A percentile compares a stretch with the other conserved stretches of the same genome.
Conservation (phyloP, 2,797 vertebrate species). For the Pangasius larnaudii region DNA sequence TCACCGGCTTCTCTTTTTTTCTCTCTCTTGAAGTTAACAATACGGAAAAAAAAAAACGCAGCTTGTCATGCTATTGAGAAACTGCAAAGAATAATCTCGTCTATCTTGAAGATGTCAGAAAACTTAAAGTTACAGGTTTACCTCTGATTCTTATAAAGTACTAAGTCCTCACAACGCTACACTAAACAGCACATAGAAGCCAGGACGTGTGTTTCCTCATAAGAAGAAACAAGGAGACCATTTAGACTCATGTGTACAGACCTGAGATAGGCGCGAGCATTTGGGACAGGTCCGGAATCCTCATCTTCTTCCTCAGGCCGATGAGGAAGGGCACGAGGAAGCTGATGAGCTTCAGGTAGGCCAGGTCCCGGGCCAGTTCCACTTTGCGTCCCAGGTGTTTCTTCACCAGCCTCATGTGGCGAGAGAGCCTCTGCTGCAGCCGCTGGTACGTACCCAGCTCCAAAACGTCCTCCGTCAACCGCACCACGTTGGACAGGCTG, state of each 20-base stretch:
- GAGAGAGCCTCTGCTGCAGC: slow-evolving; percentile 72
- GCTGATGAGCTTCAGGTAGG: slow-evolving; percentile 73
- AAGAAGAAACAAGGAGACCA: neutral
- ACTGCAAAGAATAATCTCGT: no score
- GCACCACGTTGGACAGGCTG: slow-evolving; percentile 65
- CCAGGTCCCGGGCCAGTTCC: slow-evolving; percentile 67
- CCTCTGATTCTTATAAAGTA: no score
- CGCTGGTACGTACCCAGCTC: slow-evolving; percentile 70
- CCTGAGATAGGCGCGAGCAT: slow-evolving; percentile 72
- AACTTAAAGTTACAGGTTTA: no score
- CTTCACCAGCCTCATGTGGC: slow-evolving; percentile 71
- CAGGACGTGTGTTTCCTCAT: neutral
- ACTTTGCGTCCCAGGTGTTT: slow-evolving; percentile 70
- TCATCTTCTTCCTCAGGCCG: slow-evolving; percentile 75
- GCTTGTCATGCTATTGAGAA: no score
- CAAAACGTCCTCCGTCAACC: slow-evolving; percentile 67
- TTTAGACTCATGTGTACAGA: slow-evolving; percentile 28
- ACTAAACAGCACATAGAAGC: neutral
- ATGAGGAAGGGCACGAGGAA: slow-evolving; percentile 74
- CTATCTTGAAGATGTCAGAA: no score
- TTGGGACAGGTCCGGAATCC: slow-evolving; percentile 71
- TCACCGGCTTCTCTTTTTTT: neutral
- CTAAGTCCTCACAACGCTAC: no score
- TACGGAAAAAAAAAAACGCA: neutral
- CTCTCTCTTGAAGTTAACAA: neutral